Percentiles rank a stretch among this genome's conserved stretches.
phyloP scores from a whole-genome alignment of 2,113 vertebrate species.

The Pycnonotus jocosus region DNA sequence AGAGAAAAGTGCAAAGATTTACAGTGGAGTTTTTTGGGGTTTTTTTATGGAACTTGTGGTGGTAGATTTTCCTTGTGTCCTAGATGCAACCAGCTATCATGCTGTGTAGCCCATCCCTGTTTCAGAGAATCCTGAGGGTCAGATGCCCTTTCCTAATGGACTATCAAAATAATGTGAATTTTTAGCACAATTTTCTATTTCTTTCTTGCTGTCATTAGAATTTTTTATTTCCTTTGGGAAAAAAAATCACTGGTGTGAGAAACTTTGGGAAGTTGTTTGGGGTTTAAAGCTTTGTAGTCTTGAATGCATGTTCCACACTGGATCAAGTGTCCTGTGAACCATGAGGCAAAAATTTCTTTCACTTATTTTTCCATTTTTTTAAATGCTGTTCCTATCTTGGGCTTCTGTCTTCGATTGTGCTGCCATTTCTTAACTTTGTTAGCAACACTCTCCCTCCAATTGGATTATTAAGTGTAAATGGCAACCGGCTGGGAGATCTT shows the following conservation, averaged over 20 bases:
- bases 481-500: not conserved
- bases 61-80: not conserved
- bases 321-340: not conserved
- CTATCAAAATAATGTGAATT: not conserved
- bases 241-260: not conserved
- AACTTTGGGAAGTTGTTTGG: not conserved
- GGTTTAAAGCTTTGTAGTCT: not conserved
- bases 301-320: not conserved
- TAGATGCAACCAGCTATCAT: not conserved
- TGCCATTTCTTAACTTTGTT: not conserved
- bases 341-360: not conserved
- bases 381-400: not conserved
- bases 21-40: too few relatives aligned
- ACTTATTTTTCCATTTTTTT: not conserved
- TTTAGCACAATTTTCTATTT: not conserved
- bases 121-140: not conserved
- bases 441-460: not conserved
- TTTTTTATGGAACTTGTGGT: not conserved
- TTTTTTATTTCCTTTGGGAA: not conserved
- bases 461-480: constrained; percentile 15
- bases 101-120: not conserved
- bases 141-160: not conserved
- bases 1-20: not conserved
- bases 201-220: not conserved
- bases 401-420: not conserved